Conservation (phyloP, 2,888 invertebrate species). For the Ganaspis brasiliensis region DNA sequence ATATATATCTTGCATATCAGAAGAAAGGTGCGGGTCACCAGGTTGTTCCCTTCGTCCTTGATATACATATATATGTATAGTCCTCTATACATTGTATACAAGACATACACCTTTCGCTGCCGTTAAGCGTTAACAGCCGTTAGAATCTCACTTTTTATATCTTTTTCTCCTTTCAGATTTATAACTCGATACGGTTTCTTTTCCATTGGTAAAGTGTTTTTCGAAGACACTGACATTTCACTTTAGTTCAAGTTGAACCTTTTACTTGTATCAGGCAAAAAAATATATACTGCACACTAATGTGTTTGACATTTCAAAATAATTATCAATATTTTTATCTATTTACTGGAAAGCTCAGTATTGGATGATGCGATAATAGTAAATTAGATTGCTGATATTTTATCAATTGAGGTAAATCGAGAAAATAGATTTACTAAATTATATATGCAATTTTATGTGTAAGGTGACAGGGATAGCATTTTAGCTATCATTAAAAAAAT, state of each 20-base stretch:
- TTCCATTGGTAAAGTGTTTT: not conserved
- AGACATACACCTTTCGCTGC: slow-evolving; percentile 14
- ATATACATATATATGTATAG: not conserved
- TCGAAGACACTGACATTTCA: not conserved
- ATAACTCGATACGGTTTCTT: slow-evolving; percentile 1
- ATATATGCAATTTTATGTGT: too few species aligned
- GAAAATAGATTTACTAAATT: too few species aligned
- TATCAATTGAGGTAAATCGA: too few species aligned
- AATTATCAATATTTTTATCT: not conserved
- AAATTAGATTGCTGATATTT: too few species aligned
- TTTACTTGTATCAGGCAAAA: not conserved
- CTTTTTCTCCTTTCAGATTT: not conserved
- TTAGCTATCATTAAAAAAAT: too few species aligned
- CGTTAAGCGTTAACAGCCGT: not conserved
- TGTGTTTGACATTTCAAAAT: not conserved
- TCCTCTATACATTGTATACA: too few species aligned
- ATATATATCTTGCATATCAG: slow-evolving; percentile 16
- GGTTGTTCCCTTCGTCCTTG: slow-evolving; percentile 38
- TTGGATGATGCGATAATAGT: too few species aligned
- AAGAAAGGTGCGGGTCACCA: slow-evolving; percentile 28
- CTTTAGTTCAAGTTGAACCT: not conserved
- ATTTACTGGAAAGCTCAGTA: too few species aligned
- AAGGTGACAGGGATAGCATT: too few species aligned
- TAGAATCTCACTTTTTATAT: slow-evolving; percentile 16
- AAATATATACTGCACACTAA: not conserved